phyloP scores from a whole-genome alignment of 2,797 vertebrate species.

The Nothura maculosa region DNA sequence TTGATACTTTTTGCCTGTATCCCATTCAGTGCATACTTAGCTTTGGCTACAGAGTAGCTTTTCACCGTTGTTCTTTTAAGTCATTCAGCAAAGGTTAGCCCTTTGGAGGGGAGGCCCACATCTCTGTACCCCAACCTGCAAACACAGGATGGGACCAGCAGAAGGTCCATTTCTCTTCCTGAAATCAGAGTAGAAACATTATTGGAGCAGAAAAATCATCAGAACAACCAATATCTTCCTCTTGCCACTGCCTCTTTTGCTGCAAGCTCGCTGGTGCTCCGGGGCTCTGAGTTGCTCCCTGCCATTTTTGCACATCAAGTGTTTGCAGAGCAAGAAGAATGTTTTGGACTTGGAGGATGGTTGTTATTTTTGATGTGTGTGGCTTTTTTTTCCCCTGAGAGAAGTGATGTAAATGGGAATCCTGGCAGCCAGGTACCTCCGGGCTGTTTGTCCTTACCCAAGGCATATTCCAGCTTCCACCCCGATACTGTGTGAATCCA shows the following conservation, averaged over 20 bases:
- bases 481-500: not conserved
- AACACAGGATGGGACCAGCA: not conserved
- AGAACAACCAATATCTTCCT: not conserved
- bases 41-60: not conserved
- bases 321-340: not conserved
- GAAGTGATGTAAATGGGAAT: conserved; percentile 17
- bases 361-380: not conserved
- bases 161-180: not conserved
- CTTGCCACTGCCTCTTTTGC: conserved; percentile 36
- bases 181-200: not conserved
- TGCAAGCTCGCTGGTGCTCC: not conserved
- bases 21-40: not conserved
- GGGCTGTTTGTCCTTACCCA: conserved; percentile 42
- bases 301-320: not conserved
- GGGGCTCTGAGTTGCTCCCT: not conserved
- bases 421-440: conserved; percentile 46
- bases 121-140: not conserved
- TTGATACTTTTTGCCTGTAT: not conserved
- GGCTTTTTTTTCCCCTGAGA: not conserved
- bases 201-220: not conserved
- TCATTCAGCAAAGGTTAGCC: not conserved
- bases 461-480: conserved; percentile 38
- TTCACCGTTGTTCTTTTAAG: not conserved
- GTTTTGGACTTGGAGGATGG: not conserved
- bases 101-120: not conserved